Evolutionary conservation across 2,113 vertebrate genomes (phyloP).

Genomic region (Psilopogon haemacephalus): DNA sequence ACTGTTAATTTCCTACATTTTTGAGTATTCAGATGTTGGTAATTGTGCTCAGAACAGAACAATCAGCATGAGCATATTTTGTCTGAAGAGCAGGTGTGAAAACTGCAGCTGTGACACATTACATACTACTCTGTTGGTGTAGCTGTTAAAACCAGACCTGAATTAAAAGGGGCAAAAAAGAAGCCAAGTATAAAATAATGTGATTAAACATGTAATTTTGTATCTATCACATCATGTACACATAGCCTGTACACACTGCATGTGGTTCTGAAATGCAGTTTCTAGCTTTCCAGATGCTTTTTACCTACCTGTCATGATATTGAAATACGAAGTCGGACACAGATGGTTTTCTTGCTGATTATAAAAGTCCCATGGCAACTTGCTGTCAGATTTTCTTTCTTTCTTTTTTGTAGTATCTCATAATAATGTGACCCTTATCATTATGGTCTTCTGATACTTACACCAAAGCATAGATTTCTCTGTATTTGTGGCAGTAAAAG

Average conservation of each 20-base stretch:
- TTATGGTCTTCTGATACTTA: not conserved
- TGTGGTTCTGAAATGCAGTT: not conserved
- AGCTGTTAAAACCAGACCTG: not conserved
- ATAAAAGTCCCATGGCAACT: not conserved
- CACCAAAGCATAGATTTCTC: too few relatives aligned
- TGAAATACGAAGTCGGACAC: not conserved
- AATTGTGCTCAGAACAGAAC: not conserved
- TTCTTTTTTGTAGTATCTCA: not conserved
- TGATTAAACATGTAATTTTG: not conserved
- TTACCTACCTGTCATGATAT: not conserved
- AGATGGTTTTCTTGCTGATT: not conserved
- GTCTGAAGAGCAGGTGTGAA: not conserved
- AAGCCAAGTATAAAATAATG: not conserved
- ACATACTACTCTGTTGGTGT: not conserved
- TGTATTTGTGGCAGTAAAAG: not conserved
- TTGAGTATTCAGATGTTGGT: not conserved
- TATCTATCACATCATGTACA: not conserved
- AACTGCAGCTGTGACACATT: not conserved
- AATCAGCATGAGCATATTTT: not conserved
- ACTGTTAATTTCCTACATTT: not conserved
- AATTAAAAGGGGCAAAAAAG: not conserved
- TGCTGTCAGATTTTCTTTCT: not conserved
- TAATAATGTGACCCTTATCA: not conserved
- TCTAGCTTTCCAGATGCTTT: not conserved
- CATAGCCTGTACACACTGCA: accelerated